phyloP scores from a whole-genome alignment of 2,797 vertebrate genomes.

The Acanthis flammea region DNA sequence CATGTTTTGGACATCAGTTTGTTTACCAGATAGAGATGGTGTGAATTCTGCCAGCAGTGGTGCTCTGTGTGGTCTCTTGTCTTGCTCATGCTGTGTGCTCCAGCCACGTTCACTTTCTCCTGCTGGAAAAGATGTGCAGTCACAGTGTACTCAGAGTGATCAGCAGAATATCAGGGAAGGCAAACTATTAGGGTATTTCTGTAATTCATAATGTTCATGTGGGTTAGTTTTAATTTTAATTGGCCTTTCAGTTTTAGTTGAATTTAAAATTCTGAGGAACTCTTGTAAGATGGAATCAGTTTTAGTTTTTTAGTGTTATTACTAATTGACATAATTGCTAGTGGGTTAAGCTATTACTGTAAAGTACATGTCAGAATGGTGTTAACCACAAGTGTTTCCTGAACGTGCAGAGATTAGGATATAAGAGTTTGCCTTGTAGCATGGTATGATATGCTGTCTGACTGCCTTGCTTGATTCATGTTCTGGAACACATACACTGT shows the following conservation, averaged over 20 bases:
- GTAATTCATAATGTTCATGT: neutral
- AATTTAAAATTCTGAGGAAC: neutral
- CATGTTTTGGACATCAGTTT: rapidly evolving
- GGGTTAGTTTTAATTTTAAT: neutral
- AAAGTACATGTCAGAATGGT: neutral
- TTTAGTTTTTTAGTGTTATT: neutral
- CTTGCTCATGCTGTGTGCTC: rapidly evolving
- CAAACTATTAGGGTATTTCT: neutral
- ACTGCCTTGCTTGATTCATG: neutral
- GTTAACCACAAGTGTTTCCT: neutral
- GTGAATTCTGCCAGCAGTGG: neutral
- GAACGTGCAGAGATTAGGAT: neutral
- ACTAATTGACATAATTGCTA: neutral
- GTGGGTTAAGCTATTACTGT: neutral
- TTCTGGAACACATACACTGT: neutral
- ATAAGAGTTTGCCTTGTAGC: neutral
- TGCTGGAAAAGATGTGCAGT: neutral
- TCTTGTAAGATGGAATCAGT: neutral
- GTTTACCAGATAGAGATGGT: neutral
- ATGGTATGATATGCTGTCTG: neutral
- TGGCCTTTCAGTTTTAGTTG: neutral
- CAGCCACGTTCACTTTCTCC: neutral
- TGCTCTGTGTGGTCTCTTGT: neutral
- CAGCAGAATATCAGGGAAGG: neutral
- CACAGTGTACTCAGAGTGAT: neutral